Percentiles rank a stretch among this genome's conserved stretches.
phyloP scores from a whole-genome alignment of 1,140 invertebrate species.

The Oryzaephilus surinamensis region DNA sequence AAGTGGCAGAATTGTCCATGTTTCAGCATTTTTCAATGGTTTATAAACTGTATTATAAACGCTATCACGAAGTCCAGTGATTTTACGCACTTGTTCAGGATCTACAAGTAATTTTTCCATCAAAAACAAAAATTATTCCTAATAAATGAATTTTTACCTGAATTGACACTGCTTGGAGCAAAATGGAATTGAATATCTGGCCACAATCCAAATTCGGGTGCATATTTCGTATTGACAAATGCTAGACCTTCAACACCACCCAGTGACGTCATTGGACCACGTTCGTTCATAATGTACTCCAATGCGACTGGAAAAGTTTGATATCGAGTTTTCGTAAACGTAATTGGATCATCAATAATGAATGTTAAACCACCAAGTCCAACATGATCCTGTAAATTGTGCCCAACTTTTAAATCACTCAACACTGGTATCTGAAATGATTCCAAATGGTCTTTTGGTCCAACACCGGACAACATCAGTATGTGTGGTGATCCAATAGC shows the following conservation, averaged over 20 bases:
- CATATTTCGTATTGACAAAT: slow-evolving; percentile 76
- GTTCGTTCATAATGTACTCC: slow-evolving; percentile 69
- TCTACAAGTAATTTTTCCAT: too few relatives aligned
- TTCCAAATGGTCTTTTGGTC: slow-evolving; percentile 65
- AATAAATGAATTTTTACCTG: too few relatives aligned
- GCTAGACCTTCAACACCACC: slow-evolving; percentile 73
- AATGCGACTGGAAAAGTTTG: slow-evolving; percentile 66
- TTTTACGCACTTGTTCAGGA: slow-evolving; percentile 39
- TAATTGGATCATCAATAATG: slow-evolving; percentile 66
- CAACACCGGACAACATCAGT: slow-evolving; percentile 83
- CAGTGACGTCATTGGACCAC: slow-evolving; percentile 65
- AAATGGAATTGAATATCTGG: slow-evolving; percentile 84
- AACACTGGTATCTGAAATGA: slow-evolving; percentile 64
- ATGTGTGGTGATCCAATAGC: slow-evolving; percentile 72
- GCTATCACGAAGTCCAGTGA: slow-evolving; percentile 62
- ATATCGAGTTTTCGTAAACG: slow-evolving; percentile 64
- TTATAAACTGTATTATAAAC: slow-evolving; percentile 80
- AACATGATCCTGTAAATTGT: slow-evolving; percentile 78
- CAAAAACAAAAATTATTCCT: too few relatives aligned
- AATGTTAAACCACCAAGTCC: slow-evolving; percentile 75
- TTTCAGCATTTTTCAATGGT: slow-evolving; percentile 63
- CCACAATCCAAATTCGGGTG: slow-evolving; percentile 58
- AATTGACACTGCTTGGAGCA: slow-evolving; percentile 68
- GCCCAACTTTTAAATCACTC: slow-evolving; percentile 64
- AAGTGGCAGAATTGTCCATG: slow-evolving; percentile 73